These are phyloP conservation scores for Latheticus oryzae DNA, from an alignment of 2,888 invertebrate genomes.

Conservation along the genomic window DNA sequence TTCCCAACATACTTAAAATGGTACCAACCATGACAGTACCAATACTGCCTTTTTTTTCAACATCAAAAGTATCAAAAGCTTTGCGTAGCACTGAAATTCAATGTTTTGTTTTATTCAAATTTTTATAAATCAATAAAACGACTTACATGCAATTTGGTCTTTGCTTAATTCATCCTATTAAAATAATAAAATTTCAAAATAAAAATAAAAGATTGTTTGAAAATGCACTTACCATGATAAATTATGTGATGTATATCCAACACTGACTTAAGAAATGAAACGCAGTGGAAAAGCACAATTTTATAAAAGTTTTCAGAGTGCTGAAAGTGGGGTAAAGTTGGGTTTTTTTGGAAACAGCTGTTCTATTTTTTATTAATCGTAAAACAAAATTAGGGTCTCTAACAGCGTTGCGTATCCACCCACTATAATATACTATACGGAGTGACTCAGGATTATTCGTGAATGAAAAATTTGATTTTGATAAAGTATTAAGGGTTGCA, in stretches of 20 bases:
- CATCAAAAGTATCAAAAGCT: conserved; percentile 90
- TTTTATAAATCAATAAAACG: conserved; percentile 53
- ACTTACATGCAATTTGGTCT: conserved; percentile 83
- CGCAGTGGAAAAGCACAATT: conserved; percentile 37
- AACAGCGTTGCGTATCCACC: no score
- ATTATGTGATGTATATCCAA: conserved; percentile 21
- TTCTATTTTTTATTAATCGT: conserved; percentile 44
- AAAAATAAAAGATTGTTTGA: no score
- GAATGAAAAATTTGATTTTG: no score
- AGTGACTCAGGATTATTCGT: no score
- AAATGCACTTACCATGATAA: conserved; percentile 32
- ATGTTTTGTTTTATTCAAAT: no score
- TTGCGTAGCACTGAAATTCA: conserved; percentile 76
- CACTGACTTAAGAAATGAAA: conserved; percentile 15
- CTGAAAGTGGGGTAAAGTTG: conserved; percentile 44
- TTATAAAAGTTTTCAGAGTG: conserved; percentile 36
- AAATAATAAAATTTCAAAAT: conserved; percentile 6
- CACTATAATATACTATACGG: no score
- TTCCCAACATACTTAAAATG: conserved; percentile 87
- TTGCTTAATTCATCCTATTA: conserved; percentile 79
- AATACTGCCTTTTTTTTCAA: conserved; percentile 88
- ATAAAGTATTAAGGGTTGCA: no score
- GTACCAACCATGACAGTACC: conserved; percentile 89
- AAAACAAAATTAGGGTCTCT: no score
- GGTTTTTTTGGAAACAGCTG: conserved; percentile 44